Percentiles rank a stretch among this genome's conserved stretches.
Evolutionary conservation across 53 echinoderm and acorn worm genomes (phyloP).

Genomic region (Antedon mediterranea): DNA sequence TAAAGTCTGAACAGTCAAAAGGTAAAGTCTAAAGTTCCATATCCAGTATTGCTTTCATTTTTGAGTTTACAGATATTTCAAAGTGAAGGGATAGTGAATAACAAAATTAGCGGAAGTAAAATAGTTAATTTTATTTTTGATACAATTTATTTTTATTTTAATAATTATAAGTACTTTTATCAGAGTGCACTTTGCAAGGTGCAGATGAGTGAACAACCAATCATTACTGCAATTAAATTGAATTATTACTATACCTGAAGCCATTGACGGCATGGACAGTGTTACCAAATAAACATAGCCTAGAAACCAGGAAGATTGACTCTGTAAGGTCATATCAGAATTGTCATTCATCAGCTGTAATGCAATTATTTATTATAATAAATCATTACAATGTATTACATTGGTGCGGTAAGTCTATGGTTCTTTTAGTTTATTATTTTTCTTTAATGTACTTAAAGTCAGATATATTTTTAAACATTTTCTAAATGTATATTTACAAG

Average conservation of each 20-base stretch:
- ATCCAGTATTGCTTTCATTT: no score
- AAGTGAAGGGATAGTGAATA: no score
- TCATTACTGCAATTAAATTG: no score
- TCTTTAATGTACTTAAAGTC: not conserved
- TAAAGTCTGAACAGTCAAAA: no score
- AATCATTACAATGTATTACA: no score
- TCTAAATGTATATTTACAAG: slow-evolving; percentile 14
- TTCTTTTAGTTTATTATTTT: no score
- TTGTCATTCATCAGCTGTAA: slow-evolving; percentile 7
- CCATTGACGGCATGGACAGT: not conserved
- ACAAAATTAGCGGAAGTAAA: no score
- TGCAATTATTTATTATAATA: not conserved
- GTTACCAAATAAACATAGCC: slow-evolving; percentile 29
- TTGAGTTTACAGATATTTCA: no score
- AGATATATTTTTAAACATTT: no score
- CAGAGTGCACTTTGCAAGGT: not conserved
- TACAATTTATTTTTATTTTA: not conserved
- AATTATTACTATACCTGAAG: not conserved
- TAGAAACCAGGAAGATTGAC: slow-evolving; percentile 17
- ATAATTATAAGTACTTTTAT: not conserved
- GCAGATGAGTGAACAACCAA: no score
- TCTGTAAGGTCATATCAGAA: slow-evolving; percentile 24
- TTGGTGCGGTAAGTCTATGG: no score
- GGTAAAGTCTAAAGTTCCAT: no score
- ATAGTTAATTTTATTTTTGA: not conserved